A percentile compares a stretch with the other conserved stretches of the same genome.
phyloP scores from a whole-genome alignment of 2,797 vertebrate species.

The Darevskia mixta region DNA sequence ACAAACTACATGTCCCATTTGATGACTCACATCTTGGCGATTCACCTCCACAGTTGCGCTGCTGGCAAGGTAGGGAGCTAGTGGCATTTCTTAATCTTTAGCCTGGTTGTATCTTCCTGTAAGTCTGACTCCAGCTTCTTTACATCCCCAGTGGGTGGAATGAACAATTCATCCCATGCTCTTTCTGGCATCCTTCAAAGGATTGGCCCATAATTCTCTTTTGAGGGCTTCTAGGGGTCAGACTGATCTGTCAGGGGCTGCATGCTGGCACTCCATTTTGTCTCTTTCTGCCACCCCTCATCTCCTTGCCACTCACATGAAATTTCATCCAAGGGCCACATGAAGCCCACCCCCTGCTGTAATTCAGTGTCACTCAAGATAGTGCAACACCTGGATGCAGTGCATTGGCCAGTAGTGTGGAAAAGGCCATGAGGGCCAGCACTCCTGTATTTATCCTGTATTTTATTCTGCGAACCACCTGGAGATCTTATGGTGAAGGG shows the following conservation, averaged over 20 bases:
- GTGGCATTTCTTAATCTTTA: neutral
- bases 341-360: neutral
- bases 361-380: neutral
- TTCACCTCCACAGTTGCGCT: neutral
- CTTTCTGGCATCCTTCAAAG: too few species aligned
- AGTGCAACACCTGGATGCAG: neutral
- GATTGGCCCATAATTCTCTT: too few species aligned
- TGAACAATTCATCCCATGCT: too few species aligned
- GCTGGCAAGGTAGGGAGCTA: neutral
- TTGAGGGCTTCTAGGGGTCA: too few species aligned
- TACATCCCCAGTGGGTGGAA: too few species aligned
- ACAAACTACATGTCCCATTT: neutral
- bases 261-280: neutral
- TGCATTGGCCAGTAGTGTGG: neutral
- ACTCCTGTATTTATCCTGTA: too few species aligned
- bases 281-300: neutral
- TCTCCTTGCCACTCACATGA: neutral
- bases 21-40: neutral
- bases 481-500: too few species aligned
- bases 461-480: too few species aligned
- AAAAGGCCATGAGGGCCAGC: too few species aligned
- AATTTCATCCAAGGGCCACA: neutral
- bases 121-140: too few species aligned
- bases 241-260: too few species aligned
- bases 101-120: neutral